phyloP scores from a whole-genome alignment of 2,888 invertebrate species.

The Drosophila basisetae region DNA sequence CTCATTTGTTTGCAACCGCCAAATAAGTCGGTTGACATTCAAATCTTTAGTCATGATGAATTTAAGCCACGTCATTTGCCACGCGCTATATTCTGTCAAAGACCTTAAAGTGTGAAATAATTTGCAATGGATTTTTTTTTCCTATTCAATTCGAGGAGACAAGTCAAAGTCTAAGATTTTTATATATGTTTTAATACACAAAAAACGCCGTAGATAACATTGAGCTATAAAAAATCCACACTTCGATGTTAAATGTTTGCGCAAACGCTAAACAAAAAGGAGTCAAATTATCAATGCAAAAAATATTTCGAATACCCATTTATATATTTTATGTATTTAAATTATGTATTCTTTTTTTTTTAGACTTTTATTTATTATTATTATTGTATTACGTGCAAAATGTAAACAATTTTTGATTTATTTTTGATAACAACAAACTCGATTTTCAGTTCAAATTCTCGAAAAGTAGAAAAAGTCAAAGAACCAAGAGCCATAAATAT shows the following conservation, averaged over 20 bases:
- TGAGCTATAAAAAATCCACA: slow-evolving; percentile 62
- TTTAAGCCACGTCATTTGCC: slow-evolving; percentile 43
- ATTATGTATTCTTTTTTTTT: slow-evolving; percentile 16
- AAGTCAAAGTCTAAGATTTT: slow-evolving; percentile 11
- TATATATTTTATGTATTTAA: slow-evolving; percentile 4
- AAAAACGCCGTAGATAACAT: slow-evolving; percentile 30
- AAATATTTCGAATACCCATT: slow-evolving; percentile 3
- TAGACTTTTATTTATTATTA: slow-evolving; percentile 30
- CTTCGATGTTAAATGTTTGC: slow-evolving; percentile 58
- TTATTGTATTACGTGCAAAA: slow-evolving; percentile 30
- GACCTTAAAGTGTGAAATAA: slow-evolving; percentile 59
- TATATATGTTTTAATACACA: slow-evolving; percentile 17
- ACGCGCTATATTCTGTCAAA: slow-evolving; percentile 36
- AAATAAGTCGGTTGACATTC: slow-evolving; percentile 10
- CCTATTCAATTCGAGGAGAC: slow-evolving; percentile 14
- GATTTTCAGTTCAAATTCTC: slow-evolving; percentile 1
- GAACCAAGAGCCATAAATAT: not conserved
- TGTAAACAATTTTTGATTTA: slow-evolving; percentile 27
- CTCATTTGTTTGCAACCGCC: not conserved
- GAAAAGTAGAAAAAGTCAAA: not conserved
- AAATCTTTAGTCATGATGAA: slow-evolving; percentile 18
- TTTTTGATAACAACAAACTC: not conserved
- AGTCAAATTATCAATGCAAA: slow-evolving; percentile 32
- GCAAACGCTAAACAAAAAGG: slow-evolving; percentile 38
- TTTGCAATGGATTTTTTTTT: slow-evolving; percentile 64